Percentiles rank a stretch among this genome's conserved stretches.
These are phyloP conservation scores for Protomyctophum bolini DNA, from an alignment of 2,113 vertebrate species.

Conservation along the genomic window DNA sequence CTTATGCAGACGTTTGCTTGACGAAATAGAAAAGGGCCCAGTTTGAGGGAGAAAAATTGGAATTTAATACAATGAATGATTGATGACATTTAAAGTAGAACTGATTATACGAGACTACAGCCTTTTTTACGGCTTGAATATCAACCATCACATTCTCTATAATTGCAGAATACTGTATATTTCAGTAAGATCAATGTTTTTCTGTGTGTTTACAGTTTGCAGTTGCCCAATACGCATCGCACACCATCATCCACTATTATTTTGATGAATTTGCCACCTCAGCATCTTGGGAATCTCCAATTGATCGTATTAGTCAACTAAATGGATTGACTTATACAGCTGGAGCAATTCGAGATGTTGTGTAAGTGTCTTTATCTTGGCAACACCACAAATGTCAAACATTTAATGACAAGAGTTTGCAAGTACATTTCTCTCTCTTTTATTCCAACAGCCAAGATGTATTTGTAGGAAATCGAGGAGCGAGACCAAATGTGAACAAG, in stretches of 20 bases:
- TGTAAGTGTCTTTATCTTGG: constrained; percentile 55
- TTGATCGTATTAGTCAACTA: accelerated
- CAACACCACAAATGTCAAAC: background rate
- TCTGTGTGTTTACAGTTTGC: constrained; percentile 70
- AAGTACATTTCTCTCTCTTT: background rate
- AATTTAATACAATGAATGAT: no score
- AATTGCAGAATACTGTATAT: background rate
- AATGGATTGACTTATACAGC: constrained; percentile 3
- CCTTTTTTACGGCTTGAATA: no score
- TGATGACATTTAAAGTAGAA: no score
- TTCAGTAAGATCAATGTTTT: background rate
- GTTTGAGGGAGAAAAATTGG: no score
- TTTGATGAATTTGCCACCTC: constrained; percentile 35
- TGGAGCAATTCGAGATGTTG: constrained; percentile 36
- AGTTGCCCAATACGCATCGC: constrained; percentile 37
- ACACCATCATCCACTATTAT: accelerated
- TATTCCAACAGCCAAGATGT: constrained; percentile 29
- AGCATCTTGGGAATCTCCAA: background rate
- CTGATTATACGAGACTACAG: no score
- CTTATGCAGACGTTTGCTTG: no score
- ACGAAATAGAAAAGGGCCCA: no score
- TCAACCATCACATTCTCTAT: no score
- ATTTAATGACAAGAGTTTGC: background rate
- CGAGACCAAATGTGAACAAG: constrained; percentile 56
- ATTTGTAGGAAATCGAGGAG: background rate